phyloP scores from a whole-genome alignment of 2,797 vertebrate genomes.

The Phataginus tetradactyla region DNA sequence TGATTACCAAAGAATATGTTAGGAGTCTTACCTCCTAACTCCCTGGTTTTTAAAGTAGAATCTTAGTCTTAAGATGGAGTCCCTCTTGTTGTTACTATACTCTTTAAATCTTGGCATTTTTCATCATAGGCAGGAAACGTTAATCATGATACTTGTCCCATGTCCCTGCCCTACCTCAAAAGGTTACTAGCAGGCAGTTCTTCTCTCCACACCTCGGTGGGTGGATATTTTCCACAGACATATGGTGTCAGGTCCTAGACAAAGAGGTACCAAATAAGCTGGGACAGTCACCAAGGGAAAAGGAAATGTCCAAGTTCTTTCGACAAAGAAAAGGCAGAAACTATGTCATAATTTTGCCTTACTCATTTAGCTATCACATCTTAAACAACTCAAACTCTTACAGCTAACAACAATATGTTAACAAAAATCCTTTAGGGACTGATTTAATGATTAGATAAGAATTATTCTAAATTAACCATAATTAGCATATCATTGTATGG shows the following conservation, averaged over 20 bases:
- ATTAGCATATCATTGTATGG: conserved; percentile 65
- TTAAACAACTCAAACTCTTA: conserved; percentile 34
- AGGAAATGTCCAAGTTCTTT: neutral
- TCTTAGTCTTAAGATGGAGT: too few species aligned
- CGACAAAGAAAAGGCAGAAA: conserved; percentile 21
- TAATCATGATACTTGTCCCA: too few species aligned
- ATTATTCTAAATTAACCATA: conserved; percentile 61
- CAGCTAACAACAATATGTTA: conserved; percentile 16
- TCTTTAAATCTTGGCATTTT: too few species aligned
- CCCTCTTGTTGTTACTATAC: too few species aligned
- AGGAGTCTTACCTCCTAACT: too few species aligned
- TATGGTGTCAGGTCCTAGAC: neutral
- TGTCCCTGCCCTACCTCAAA: too few species aligned
- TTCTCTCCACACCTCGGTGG: neutral
- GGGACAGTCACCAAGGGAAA: neutral
- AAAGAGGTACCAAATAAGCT: neutral
- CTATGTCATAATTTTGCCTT: neutral
- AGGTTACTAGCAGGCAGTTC: too few species aligned
- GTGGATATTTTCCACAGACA: neutral
- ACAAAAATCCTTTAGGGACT: conserved; percentile 12
- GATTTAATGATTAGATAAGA: conserved; percentile 60
- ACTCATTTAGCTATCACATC: neutral
- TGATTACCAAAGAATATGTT: too few species aligned
- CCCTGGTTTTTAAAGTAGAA: too few species aligned
- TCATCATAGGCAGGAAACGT: too few species aligned